phyloP scores from a whole-genome alignment of 1,140 invertebrate species.

The Artemia franciscana region DNA sequence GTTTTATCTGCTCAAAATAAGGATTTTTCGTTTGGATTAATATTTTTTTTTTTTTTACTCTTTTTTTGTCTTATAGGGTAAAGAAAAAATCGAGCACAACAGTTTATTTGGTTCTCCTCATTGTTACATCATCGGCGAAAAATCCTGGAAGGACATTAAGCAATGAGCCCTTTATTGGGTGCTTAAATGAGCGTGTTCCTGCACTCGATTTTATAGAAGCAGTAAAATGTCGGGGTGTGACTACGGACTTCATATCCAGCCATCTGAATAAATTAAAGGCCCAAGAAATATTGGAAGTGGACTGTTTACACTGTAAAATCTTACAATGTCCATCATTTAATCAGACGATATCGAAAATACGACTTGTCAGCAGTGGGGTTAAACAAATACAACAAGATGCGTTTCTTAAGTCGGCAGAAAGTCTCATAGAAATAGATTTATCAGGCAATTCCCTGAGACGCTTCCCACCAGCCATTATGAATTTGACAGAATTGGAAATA shows the following conservation, averaged over 20 bases:
- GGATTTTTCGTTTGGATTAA: too few relatives aligned
- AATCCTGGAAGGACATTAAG: background rate
- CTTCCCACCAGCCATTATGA: conserved; percentile 8
- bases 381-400: conserved; percentile 12
- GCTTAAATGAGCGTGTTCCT: background rate
- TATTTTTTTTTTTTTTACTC: too few relatives aligned
- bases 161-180: background rate
- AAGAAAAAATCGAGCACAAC: too few relatives aligned
- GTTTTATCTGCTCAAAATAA: too few relatives aligned
- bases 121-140: too few relatives aligned
- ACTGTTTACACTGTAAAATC: background rate
- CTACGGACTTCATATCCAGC: background rate
- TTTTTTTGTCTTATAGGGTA: too few relatives aligned
- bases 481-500: conserved; percentile 6
- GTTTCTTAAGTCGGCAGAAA: conserved; percentile 13
- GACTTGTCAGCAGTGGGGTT: conserved; percentile 7
- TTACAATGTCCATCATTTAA: background rate
- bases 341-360: background rate
- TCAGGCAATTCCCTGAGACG: conserved; percentile 15
- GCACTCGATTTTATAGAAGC: background rate
- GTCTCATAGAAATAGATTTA: conserved; percentile 15
- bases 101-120: too few relatives aligned
- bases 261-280: background rate
- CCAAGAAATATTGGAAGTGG: background rate
- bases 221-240: background rate